Evolutionary conservation across 2,888 invertebrate genomes (phyloP).

Genomic region (Pachliopta kotzebuea): DNA sequence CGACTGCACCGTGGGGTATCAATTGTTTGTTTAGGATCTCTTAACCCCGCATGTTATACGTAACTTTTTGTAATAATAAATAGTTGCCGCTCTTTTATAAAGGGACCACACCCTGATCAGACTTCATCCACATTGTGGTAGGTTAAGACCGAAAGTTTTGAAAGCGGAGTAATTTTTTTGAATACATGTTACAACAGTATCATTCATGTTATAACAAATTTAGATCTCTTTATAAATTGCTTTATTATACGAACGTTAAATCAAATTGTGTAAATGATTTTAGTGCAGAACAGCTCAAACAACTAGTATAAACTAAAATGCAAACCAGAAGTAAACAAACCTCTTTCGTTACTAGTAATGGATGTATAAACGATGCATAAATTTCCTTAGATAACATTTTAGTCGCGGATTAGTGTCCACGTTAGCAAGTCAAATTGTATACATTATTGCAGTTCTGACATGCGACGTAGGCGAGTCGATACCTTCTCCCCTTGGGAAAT

Average conservation of each 20-base stretch:
- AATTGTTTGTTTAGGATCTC: constrained; percentile 38
- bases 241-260: too few relatives aligned
- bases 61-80: constrained; percentile 30
- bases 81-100: constrained; percentile 22
- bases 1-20: constrained; percentile 23
- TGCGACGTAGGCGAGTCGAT: constrained; percentile 30
- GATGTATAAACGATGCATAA: constrained; percentile 21
- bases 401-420: constrained; percentile 27
- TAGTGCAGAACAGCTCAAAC: not conserved
- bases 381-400: constrained; percentile 25
- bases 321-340: constrained; percentile 18
- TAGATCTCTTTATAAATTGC: too few relatives aligned
- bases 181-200: too few relatives aligned
- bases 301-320: constrained; percentile 7
- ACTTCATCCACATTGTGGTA: constrained; percentile 11
- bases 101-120: constrained; percentile 22
- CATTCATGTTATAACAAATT: too few relatives aligned
- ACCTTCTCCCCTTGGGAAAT: constrained; percentile 42
- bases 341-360: constrained; percentile 23
- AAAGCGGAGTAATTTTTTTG: too few relatives aligned
- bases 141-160: constrained; percentile 4
- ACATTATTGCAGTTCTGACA: constrained; percentile 25
- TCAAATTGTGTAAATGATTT: too few relatives aligned
- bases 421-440: constrained; percentile 28
- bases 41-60: constrained; percentile 26